Base-by-base conservation (phyloP, 2,888 invertebrate species). In the Chloroclysta siterata region DNA sequence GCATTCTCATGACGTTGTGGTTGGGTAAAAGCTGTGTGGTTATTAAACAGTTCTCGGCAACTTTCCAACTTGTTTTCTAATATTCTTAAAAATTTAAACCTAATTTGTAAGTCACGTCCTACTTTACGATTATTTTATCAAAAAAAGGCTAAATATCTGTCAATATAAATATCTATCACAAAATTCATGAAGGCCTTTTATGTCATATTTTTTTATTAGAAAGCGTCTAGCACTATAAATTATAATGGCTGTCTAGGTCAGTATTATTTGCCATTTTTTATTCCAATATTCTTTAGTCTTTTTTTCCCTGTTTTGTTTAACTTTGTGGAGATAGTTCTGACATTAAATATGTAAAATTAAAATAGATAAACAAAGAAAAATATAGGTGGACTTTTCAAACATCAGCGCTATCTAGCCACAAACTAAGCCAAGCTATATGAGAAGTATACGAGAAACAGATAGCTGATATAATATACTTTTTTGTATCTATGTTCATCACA, bases 1-100 rank as follows among this genome's bases (percentile, higher is more conserved):
- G 3, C 22, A 22, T 22, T 22, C 22, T 53, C 54, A 41, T 48
- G 29, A 15, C 13, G 15, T 53, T 28, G 58, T 41, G 50, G 54
- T 59, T 59, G 5, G 41, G 50, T 50, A 57, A 53, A 46, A 63
- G 47, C 42, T 48, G n/a, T 29, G 56, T 29, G 42, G 46, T 28
- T 56, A 36, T 50, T 41, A 39, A 46, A 58, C 48, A 17, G 58
- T 59, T 59, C 63, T 57, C 17, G 50, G 52, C 29, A 57, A 52
- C 68, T 70, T 68, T 68, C 68, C 44, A 66, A 59, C 63, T n/a
- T 51, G 62, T 56, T 64, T 63, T 57, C 63, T 28, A 47, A 53
- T 28, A 48, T 57, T 33, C 13, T 59, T 56, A 53, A 63, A 63
- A 33, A 33, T 8, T 22, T 1, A 39, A 3, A 53, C 11, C 22